Base-by-base conservation (phyloP, 1,140 invertebrate species). In the Sycobia sp. region DNA sequence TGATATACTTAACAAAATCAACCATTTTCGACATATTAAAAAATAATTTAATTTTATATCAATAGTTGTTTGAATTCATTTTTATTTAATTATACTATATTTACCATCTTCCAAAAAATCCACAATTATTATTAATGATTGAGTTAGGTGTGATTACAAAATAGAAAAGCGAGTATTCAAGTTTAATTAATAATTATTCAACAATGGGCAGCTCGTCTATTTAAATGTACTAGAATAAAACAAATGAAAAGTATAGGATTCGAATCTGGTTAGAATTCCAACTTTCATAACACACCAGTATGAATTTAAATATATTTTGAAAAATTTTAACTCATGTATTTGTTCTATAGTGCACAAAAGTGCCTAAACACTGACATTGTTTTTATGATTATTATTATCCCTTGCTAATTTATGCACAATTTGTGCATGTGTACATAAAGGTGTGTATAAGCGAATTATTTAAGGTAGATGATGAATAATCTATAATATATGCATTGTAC, bases 401-500 rank as follows among this genome's bases (percentile, higher is more conserved):
- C n/a, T n/a, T n/a, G 27, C n/a, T 62, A 13, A 32, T 50, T 63
- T 57, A 29, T 57, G 55, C 49, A 41, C 32, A 36, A n/a, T 36
- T 53, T 7, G 41, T 29, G 55, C 29, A 59, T 41, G 4, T 58
- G 49, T 65, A 65, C 34, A 65, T 53, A 65, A 51, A 27, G 16
- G 22, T 65, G 62, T 65, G 62, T 59, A 65, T 59, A 65, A 65
- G 55, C 47, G 36, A 64, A 43, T 65, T 65, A 59, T 51, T 58
- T 65, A 59, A 57, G 47, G 44, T 62, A 56, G 22, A 36, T 9
- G 44, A 51, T 25, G 62, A 58, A 51, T n/a, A 36, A 51, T 65
- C 11, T 41, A 46, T 39, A 46, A 36, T 46, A n/a, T 58, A 46
- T 58, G 54, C 29, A 36, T 57, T 65, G 14, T 57, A 58, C 41